Base-by-base conservation (phyloP, 30 jellyfish, hydroid and myxozoan genomes). In the Rhopilema esculentum region DNA sequence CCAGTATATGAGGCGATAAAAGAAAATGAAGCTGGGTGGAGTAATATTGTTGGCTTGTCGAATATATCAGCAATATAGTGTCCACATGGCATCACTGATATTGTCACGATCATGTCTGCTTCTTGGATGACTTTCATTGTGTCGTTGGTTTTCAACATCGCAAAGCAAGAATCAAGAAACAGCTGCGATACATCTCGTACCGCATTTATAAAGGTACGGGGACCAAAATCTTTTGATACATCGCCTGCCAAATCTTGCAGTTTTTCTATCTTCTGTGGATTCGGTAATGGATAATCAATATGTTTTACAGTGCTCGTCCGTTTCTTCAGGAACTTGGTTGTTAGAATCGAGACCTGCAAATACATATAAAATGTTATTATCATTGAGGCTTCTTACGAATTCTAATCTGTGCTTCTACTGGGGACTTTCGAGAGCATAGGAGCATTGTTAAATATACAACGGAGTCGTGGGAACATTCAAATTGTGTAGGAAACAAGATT, bases 11-110 rank as follows among this genome's bases (percentile, higher is more conserved):
- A 29, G 27, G 91, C 91, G 51, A 87, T 16, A 8, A 69, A 12
- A 29, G 88, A 23, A 18, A 87, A 21, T 12, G 84, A 26, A 1
- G 86, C 84, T 15, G 96, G 86, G 25, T 69, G 76, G 19, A 87
- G 30, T 20, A 25, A 18, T 8, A 87, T 77, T 15, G 53, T 20
- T 20, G 96, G 96, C 53, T 65, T 78, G 72, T 87, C 62, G 18
- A 79, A 74, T 40, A 61, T 66, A 0, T 87, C 87, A 0, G 91
- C 82, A 27, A 87, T 21, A 23, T 74, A 78, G 24, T 72, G 20
- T 16, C 74, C 87, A 27, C 90, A 74, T 12, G 40, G 6, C 25
- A 49, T 17, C 30, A 69, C 20, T 29, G 96, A 40, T 12, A 65
- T 0, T 15, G 91, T 65, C 12, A 87, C 68, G 0, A 87, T 23